Evolutionary conservation across 2,113 vertebrate species (phyloP), one percentile per base, ranked within the genome.

Genomic region (Cavia aperea): DNA sequence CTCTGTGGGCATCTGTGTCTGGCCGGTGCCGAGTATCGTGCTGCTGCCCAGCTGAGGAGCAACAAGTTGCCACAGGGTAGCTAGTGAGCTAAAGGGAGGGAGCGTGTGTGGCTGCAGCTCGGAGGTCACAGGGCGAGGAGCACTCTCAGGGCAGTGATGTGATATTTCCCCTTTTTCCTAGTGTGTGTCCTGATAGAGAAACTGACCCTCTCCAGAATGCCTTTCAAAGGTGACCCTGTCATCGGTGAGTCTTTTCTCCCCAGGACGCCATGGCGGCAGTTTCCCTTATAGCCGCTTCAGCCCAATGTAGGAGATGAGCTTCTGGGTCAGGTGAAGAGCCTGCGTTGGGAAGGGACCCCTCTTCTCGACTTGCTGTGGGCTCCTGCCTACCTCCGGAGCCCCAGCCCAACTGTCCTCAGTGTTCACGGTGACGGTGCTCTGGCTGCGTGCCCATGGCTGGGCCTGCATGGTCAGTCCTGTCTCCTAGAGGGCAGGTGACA

Each of bases 111-210:
- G 2, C 10, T 4, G 10, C 1, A 36, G 3, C 2, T 0, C 1
- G 58, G 21, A 12, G 62, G 16, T n/a, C 31, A 19, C 1, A 65
- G 49, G 7, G 4, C 51, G 15, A 2, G 7, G 14, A 33, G 19
- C 15, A 8, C 66, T 86, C 87, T 39, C 11, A 56, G 60, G 19
- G 49, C 86, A 62, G 8, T 93, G 43, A 93, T 26, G 1, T 26
- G n/a, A 12, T 11, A 3, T 70, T 92, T 92, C 1, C 93, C 65
- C 96, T 94, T 84, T 81, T 86, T 70, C 89, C 23, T 96, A 99
- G 99, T 99, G 78, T 99, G 98, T 85, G 3, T 94, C 81, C 97
- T 99, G 63, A 99, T 99, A 96, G 98, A 99, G 95, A 99, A 98
- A 89, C 84, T 99, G 94, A 99, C 98, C 0, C 96, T 98, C n/a